Conservation (phyloP, 2,888 invertebrate genomes). For the Drosophila phalerata region DNA sequence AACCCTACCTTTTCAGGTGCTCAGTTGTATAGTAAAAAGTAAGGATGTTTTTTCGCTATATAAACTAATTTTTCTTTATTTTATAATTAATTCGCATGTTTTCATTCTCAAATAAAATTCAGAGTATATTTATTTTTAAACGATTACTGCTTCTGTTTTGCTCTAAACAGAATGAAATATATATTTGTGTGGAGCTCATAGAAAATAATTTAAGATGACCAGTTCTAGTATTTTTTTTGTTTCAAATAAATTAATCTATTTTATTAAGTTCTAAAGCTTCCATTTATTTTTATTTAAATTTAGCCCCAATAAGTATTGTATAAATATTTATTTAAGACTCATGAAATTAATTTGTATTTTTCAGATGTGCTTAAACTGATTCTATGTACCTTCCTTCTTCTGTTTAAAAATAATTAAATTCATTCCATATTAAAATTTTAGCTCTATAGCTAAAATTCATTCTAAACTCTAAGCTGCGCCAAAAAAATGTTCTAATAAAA, state of each 20-base stretch:
- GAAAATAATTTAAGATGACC: neutral
- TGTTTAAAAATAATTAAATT: neutral
- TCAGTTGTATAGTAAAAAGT: neutral
- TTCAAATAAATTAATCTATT: neutral
- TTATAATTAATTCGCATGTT: too few species aligned
- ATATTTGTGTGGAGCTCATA: neutral
- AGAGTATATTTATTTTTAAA: neutral
- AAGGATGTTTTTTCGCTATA: too few species aligned
- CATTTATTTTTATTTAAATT: too few species aligned
- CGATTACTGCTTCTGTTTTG: neutral
- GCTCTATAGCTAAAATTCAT: too few species aligned
- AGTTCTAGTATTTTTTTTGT: too few species aligned
- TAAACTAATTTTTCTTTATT: too few species aligned
- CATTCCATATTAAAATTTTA: neutral
- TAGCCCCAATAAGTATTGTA: too few species aligned
- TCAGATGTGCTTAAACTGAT: neutral
- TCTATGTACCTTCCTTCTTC: too few species aligned
- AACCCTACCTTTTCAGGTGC: too few species aligned
- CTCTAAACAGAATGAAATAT: neutral
- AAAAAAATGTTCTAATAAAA: neutral
- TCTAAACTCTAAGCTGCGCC: neutral
- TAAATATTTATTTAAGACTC: too few species aligned
- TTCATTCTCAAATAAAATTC: neutral
- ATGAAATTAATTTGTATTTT: neutral
- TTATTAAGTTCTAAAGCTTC: too few species aligned